Base-by-base conservation (phyloP, 2,113 vertebrate genomes). In the Neopipo cinnamomea region DNA sequence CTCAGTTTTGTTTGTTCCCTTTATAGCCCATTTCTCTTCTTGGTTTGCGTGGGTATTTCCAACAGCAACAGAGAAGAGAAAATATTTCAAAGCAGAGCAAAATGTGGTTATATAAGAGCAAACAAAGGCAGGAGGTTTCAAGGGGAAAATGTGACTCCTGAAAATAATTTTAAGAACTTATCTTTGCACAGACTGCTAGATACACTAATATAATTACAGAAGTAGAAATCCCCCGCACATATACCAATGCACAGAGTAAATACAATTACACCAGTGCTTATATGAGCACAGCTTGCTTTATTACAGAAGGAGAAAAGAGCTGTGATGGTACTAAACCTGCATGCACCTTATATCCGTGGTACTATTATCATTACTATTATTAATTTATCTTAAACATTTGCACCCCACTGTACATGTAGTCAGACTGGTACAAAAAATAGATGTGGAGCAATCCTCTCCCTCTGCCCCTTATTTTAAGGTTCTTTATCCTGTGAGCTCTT, bases 31-130 rank as follows among this genome's bases (percentile, higher is more conserved):
- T 96, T 96, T 97, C 72, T 79, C 79, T 79, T 94, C 90, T 95
- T 91, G 90, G 82, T 97, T 95, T 96, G 91, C 78, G 63, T 96
- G 91, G 93, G 90, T 86, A 96, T 93, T 95, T 96, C 90, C 88
- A 94, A 95, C 72, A 90, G 93, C 72, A 42, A 90, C 85, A 86
- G 72, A 88, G 81, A 87, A 93, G 79, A 58, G 61, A 91, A 97
- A 96, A 94, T 90, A 95, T 94, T 96, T 91, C 88, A 93, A 91
- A 97, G 90, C 79, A 95, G 81, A 94, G 80, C 75, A 86, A 96
- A 91, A 86, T 85, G 65, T 74, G 49, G 76, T 96, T 96, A 92
- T 92, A 39, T 84, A 95, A 95, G 68, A 72, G 61, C 85, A 93
- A 91, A 94, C 79, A 92, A 96, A 95, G 71, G 76, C 89, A 92